These are phyloP conservation scores for Synanthedon myopaeformis DNA, from an alignment of 2,888 invertebrate genomes.

Conservation along the genomic window DNA sequence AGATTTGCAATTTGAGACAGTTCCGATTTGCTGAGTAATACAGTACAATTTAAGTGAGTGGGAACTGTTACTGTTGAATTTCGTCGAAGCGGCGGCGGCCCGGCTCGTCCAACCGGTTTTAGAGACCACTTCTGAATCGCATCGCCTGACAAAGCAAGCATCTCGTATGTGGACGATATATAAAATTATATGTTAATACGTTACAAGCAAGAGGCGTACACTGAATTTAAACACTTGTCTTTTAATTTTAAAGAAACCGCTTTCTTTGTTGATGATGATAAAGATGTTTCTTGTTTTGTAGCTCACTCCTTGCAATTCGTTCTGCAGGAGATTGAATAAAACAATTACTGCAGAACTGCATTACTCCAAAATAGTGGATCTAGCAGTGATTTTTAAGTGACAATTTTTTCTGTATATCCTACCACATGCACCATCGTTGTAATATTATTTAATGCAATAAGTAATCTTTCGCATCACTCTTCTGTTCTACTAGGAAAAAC, in stretches of 20 bases:
- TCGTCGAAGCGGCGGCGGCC: slow-evolving; percentile 31
- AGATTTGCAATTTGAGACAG: slow-evolving; percentile 4
- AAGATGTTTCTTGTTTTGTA: background rate
- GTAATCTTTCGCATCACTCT: too few species aligned
- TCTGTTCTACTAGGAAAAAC: too few species aligned
- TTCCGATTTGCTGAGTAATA: slow-evolving; percentile 47
- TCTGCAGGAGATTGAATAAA: too few species aligned
- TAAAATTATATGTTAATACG: slow-evolving; percentile 11
- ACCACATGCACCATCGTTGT: too few species aligned
- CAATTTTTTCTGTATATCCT: too few species aligned
- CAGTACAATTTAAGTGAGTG: slow-evolving; percentile 45
- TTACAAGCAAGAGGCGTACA: slow-evolving; percentile 10
- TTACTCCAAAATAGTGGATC: too few species aligned
- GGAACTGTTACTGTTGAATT: slow-evolving; percentile 41
- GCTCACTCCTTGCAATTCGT: too few species aligned
- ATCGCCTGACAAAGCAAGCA: slow-evolving; percentile 44
- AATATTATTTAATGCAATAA: too few species aligned
- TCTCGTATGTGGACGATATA: slow-evolving; percentile 3
- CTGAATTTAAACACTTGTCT: background rate
- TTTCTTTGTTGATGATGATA: background rate
- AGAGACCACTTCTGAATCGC: slow-evolving; percentile 57
- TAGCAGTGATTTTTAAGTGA: too few species aligned
- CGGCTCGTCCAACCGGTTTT: slow-evolving; percentile 61
- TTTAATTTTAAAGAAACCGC: background rate
- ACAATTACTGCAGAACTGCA: too few species aligned